phyloP scores from a whole-genome alignment of 2,113 vertebrate genomes.

The Machaerirhynchus nigripectus region DNA sequence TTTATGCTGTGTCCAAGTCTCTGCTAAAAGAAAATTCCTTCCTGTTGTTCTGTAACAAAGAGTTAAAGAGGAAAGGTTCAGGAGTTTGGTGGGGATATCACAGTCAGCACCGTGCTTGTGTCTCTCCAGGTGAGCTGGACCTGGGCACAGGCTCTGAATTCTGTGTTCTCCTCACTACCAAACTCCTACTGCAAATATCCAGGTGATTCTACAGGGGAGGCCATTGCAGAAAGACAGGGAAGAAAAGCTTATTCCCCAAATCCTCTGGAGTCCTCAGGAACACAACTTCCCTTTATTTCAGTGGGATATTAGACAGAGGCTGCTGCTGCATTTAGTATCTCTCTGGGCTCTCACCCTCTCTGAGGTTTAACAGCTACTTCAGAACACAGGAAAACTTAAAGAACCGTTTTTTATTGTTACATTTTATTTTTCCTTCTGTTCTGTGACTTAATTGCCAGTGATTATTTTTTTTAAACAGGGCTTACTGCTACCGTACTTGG shows the following conservation, averaged over 20 bases:
- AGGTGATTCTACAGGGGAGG: not conserved
- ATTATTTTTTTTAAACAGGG: not conserved
- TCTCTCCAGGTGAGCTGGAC: not conserved
- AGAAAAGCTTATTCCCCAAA: not conserved
- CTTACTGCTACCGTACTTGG: not conserved
- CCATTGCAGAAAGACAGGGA: not conserved
- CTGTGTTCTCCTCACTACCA: not conserved
- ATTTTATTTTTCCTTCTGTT: not conserved
- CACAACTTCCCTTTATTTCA: not conserved
- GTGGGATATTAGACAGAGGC: not conserved
- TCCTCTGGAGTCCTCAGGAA: not conserved
- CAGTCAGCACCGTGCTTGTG: not conserved
- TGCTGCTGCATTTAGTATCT: not conserved
- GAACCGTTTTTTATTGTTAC: not conserved
- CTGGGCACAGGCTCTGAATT: not conserved
- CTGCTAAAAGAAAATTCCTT: not conserved
- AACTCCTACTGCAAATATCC: not conserved
- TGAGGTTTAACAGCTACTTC: not conserved
- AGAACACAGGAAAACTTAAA: not conserved
- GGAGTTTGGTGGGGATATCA: not conserved
- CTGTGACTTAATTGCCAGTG: not conserved
- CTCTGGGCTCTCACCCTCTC: not conserved
- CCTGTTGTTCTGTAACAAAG: not conserved
- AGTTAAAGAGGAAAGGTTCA: not conserved
- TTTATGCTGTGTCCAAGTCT: not conserved